Conservation (phyloP, 1,140 invertebrate species). For the Drosophila aff. region DNA sequence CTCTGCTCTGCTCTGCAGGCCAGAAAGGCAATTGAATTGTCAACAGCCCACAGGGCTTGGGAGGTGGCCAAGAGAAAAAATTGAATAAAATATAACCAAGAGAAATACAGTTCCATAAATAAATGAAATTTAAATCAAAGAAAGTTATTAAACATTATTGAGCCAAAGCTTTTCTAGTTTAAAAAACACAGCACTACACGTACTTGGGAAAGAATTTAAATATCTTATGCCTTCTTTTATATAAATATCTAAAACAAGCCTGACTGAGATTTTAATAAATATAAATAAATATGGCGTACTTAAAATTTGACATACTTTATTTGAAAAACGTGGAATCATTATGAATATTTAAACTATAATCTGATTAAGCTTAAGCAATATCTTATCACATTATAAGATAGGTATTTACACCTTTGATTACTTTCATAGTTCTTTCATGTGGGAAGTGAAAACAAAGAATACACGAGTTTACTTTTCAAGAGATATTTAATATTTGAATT, state of each 20-base stretch:
- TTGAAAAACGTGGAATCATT: not conserved
- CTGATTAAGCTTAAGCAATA: not conserved
- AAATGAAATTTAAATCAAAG: no score
- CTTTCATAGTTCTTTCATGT: not conserved
- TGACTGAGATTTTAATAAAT: not conserved
- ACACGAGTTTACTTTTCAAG: no score
- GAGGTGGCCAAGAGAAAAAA: not conserved
- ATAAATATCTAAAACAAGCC: not conserved
- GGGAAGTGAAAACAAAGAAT: not conserved
- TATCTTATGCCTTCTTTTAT: not conserved
- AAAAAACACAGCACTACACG: no score
- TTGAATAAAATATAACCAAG: not conserved
- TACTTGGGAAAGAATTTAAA: not conserved
- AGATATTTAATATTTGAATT: not conserved
- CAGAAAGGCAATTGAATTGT: constrained; percentile 38
- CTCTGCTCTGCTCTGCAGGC: not conserved
- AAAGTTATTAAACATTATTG: not conserved
- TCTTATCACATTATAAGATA: constrained; percentile 1
- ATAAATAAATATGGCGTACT: not conserved
- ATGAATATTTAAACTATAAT: not conserved
- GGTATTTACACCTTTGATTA: constrained; percentile 1
- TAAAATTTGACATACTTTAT: not conserved
- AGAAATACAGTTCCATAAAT: not conserved
- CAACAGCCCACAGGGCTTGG: constrained; percentile 5
- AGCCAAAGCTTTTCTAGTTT: no score